Evolutionary conservation across 2,888 invertebrate genomes (phyloP).

Genomic region (Athalia rosae): DNA sequence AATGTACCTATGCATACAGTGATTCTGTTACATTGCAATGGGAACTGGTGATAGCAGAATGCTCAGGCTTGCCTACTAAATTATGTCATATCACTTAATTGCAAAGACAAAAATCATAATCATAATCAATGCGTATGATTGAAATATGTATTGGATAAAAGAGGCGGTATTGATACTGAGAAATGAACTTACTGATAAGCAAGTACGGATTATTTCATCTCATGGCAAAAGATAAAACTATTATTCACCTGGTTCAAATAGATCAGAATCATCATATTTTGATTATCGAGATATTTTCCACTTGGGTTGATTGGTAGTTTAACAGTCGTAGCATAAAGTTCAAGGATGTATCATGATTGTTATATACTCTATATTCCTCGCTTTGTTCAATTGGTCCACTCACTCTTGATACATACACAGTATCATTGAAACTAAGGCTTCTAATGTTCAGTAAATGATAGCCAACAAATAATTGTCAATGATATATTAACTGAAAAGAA

Average conservation of each 20-base stretch:
- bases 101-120: too few species aligned
- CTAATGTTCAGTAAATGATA: slow-evolving; percentile 34
- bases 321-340: not conserved
- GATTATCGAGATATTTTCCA: not conserved
- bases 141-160: too few species aligned
- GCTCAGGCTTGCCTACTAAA: too few species aligned
- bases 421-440: slow-evolving; percentile 39
- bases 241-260: not conserved
- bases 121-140: too few species aligned
- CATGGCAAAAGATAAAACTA: not conserved
- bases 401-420: slow-evolving; percentile 27
- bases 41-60: too few species aligned
- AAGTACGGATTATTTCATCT: too few species aligned
- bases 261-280: not conserved
- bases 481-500: not conserved
- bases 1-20: too few species aligned
- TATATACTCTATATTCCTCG: slow-evolving; percentile 1
- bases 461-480: slow-evolving; percentile 21
- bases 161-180: too few species aligned
- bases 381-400: slow-evolving; percentile 37
- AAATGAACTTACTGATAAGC: too few species aligned
- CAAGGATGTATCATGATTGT: slow-evolving; percentile 5
- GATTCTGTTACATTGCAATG: too few species aligned
- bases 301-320: not conserved
- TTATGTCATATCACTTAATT: too few species aligned